These are phyloP conservation scores for Toxotes lorentzi DNA, from an alignment of 2,797 vertebrate genomes.

Conservation along the genomic window DNA sequence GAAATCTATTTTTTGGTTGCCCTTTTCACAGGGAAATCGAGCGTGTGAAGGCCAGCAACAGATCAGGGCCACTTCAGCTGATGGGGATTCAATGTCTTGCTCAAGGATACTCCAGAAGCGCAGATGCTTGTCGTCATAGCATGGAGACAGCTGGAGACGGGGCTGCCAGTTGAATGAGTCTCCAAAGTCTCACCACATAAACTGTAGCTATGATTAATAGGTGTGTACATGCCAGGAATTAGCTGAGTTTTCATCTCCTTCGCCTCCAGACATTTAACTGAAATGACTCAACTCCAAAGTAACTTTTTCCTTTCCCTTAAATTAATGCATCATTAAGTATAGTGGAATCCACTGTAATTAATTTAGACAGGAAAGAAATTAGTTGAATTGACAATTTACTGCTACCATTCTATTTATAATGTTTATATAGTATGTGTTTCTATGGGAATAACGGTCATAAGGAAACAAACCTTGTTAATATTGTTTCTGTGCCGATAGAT, in stretches of 20 bases:
- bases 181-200: not conserved
- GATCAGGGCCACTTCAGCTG: not conserved
- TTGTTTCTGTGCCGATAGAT: not conserved
- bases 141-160: constrained; percentile 1
- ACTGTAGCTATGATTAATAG: constrained; percentile 7
- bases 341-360: not conserved
- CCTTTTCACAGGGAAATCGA: not conserved
- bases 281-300: constrained; percentile 8
- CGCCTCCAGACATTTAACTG: not conserved
- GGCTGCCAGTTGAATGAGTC: not conserved
- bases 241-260: not conserved
- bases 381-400: not conserved
- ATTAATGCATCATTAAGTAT: not conserved
- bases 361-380: not conserved
- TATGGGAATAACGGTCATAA: not conserved
- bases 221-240: constrained; percentile 1
- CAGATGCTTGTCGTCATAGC: constrained; percentile 18
- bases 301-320: not conserved
- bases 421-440: not conserved
- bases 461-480: not conserved
- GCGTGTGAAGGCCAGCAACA: constrained; percentile 19
- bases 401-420: not conserved
- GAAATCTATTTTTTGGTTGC: constrained; percentile 8
- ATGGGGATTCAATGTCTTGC: constrained; percentile 4
- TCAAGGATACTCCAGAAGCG: constrained; percentile 28